Percentiles rank a stretch among this genome's conserved stretches.
These are phyloP conservation scores for Synanthedon formicaeformis DNA, from an alignment of 2,888 invertebrate species.

Conservation along the genomic window DNA sequence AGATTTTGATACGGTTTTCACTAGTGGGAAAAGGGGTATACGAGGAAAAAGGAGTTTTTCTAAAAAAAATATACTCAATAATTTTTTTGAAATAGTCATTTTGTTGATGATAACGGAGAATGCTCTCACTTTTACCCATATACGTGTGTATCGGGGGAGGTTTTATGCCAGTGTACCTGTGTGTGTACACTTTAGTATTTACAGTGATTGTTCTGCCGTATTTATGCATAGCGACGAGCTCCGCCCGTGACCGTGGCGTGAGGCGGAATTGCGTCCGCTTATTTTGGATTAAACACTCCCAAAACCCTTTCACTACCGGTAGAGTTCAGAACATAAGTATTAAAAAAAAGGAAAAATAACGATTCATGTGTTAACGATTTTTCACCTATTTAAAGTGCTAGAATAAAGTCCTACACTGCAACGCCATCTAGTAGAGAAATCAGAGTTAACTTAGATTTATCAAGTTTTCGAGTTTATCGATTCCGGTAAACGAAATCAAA, in stretches of 20 bases:
- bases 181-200: constrained; percentile 29
- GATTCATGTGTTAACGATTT: too few species aligned
- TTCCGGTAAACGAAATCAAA: too few species aligned
- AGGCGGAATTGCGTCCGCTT: background rate
- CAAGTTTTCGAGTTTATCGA: too few species aligned
- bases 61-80: background rate
- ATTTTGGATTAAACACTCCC: background rate
- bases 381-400: too few species aligned
- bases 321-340: background rate
- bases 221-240: constrained; percentile 14
- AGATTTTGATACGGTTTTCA: too few species aligned
- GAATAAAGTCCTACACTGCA: too few species aligned
- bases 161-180: constrained; percentile 31
- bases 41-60: background rate
- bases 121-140: constrained; percentile 11
- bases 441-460: too few species aligned
- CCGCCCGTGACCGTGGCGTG: constrained; percentile 16
- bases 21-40: too few species aligned
- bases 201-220: constrained; percentile 43
- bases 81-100: background rate
- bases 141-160: constrained; percentile 18
- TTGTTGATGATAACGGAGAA: background rate
- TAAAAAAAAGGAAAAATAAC: too few species aligned
- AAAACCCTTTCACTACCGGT: background rate
- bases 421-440: too few species aligned